phyloP scores from a whole-genome alignment of 2,888 invertebrate genomes.

The Pseudococcus jackbeardsleyi region DNA sequence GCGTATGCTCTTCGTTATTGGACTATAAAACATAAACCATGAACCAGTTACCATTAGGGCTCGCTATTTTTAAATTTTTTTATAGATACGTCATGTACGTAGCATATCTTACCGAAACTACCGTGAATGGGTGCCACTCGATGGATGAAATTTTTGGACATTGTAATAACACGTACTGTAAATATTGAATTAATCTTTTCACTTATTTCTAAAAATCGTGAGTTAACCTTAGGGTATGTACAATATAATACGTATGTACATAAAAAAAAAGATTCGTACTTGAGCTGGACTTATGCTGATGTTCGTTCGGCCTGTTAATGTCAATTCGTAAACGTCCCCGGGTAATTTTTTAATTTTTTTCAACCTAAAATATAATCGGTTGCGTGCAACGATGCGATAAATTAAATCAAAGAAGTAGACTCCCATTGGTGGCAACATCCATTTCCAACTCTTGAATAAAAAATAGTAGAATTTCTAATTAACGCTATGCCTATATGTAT shows the following conservation, averaged over 20 bases:
- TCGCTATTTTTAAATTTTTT: constrained; percentile 1
- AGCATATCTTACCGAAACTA: constrained; percentile 1
- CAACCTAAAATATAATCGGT: background rate
- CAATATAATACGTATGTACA: background rate
- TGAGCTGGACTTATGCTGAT: constrained; percentile 6
- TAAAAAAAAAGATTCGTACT: background rate
- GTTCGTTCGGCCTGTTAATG: background rate
- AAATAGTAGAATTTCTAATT: background rate
- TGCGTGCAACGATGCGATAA: constrained; percentile 26
- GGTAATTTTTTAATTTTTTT: constrained; percentile 26
- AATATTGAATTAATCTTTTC: background rate
- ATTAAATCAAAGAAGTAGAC: constrained; percentile 16
- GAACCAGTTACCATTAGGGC: background rate
- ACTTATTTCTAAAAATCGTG: background rate
- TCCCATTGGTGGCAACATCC: background rate
- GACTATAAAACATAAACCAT: constrained; percentile 11
- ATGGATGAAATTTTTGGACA: constrained; percentile 28
- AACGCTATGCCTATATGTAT: background rate
- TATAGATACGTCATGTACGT: background rate
- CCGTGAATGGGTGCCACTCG: constrained; percentile 23
- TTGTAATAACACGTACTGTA: background rate
- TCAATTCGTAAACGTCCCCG: constrained; percentile 18
- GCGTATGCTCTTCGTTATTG: background rate
- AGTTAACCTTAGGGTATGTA: background rate
- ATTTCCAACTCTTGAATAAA: constrained; percentile 29